Evolutionary conservation across 1,140 invertebrate genomes (phyloP).

Genomic region (Monochamus saltuarius): DNA sequence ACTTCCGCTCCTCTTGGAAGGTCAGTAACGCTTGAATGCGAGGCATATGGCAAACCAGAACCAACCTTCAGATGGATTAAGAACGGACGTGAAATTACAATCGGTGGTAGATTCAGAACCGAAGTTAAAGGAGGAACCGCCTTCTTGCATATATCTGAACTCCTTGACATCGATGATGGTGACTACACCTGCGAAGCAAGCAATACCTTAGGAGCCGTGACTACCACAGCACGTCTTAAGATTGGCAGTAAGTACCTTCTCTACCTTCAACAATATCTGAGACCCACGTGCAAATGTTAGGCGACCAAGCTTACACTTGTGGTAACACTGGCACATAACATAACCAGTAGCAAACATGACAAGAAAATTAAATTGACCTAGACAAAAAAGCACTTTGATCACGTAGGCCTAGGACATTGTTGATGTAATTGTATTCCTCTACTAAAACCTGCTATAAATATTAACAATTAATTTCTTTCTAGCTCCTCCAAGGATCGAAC

Average conservation of each 20-base stretch:
- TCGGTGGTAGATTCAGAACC: constrained; percentile 69
- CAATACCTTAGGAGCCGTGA: constrained; percentile 88
- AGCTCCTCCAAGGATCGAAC: constrained; percentile 91
- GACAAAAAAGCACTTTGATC: no score
- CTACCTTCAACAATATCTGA: no score
- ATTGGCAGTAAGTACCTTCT: constrained; percentile 73
- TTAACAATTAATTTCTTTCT: constrained; percentile 43
- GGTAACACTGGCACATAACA: no score
- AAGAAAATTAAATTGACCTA: no score
- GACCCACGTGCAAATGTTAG: no score
- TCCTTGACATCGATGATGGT: constrained; percentile 90
- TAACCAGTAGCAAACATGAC: no score
- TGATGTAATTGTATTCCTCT: no score
- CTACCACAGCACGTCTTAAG: constrained; percentile 81
- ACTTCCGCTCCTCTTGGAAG: constrained; percentile 80
- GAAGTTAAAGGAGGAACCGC: constrained; percentile 80
- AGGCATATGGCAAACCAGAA: constrained; percentile 87
- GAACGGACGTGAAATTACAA: constrained; percentile 83
- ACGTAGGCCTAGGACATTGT: no score
- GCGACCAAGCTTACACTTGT: no score
- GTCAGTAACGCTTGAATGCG: constrained; percentile 81
- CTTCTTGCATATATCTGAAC: constrained; percentile 84
- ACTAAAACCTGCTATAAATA: no score
- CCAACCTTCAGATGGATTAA: constrained; percentile 90
- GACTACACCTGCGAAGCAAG: constrained; percentile 95